Percentiles rank a stretch among this genome's conserved stretches.
Conservation (phyloP, 2,797 vertebrate genomes). For the Sebastes trivittatus region DNA sequence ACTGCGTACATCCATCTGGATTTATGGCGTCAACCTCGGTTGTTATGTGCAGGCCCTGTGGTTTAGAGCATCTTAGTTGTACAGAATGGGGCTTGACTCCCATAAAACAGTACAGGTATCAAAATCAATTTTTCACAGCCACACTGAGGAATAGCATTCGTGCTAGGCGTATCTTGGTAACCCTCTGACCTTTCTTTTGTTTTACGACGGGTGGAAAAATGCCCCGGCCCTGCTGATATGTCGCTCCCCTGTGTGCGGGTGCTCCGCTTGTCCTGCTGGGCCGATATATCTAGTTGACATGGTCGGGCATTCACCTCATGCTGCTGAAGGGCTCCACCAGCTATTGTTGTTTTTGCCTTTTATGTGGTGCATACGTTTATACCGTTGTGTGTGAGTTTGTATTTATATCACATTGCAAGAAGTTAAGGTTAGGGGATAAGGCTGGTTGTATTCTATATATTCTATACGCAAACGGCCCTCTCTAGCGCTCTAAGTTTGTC, state of each 20-base stretch:
- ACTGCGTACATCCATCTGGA: constrained; percentile 55
- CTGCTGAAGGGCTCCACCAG: too few species aligned
- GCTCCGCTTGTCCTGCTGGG: neutral
- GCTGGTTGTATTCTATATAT: neutral
- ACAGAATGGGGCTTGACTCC: constrained; percentile 46
- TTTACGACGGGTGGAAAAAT: constrained; percentile 38
- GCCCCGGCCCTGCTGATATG: constrained; percentile 24
- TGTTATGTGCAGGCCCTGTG: constrained; percentile 42
- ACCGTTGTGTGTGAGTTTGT: neutral
- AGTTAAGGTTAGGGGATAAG: neutral
- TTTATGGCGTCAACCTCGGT: constrained; percentile 46
- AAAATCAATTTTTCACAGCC: constrained; percentile 53
- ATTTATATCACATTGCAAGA: neutral
- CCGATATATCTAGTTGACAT: constrained; percentile 42
- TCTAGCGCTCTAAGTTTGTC: too few species aligned
- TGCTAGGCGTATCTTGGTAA: constrained; percentile 37
- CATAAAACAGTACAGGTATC: constrained; percentile 56
- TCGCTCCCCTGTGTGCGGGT: neutral
- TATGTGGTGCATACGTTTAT: neutral
- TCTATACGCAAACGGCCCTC: neutral
- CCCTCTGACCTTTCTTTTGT: constrained; percentile 58
- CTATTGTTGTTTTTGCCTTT: constrained; percentile 15
- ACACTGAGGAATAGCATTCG: constrained; percentile 14
- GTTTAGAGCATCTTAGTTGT: constrained; percentile 54
- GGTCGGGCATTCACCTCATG: neutral